Percentiles rank a stretch among this genome's conserved stretches.
These are phyloP conservation scores for Drosophila prolongata DNA, from an alignment of 2,888 invertebrate genomes.

Conservation along the genomic window DNA sequence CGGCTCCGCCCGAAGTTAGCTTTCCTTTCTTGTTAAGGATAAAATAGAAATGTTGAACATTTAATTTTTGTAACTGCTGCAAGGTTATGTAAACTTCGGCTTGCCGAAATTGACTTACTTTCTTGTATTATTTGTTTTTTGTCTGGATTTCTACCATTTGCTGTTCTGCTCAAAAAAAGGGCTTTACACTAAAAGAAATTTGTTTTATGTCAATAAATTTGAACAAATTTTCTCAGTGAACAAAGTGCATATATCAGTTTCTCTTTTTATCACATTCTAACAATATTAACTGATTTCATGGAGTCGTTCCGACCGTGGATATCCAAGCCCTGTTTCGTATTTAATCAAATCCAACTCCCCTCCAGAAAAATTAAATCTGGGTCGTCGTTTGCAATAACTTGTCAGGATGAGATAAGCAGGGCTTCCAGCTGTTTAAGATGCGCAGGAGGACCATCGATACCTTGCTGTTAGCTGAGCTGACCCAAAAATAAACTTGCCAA, in stretches of 20 bases:
- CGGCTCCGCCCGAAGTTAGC: too few relatives aligned
- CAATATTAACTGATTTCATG: conserved; percentile 16
- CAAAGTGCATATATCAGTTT: background rate
- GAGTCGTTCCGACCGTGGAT: background rate
- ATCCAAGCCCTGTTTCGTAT: conserved; percentile 9
- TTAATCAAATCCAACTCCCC: conserved; percentile 17
- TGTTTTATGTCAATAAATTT: background rate
- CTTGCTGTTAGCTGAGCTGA: background rate
- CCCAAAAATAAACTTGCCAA: conserved; percentile 17
- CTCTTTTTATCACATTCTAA: background rate
- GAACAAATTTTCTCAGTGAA: background rate
- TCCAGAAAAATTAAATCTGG: conserved; percentile 9
- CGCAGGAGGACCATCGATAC: background rate
- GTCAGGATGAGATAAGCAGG: conserved; percentile 22
- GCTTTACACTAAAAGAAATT: too few relatives aligned
- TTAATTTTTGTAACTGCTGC: too few relatives aligned
- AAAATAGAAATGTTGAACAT: too few relatives aligned
- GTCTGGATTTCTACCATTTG: too few relatives aligned
- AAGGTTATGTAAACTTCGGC: too few relatives aligned
- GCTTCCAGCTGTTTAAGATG: background rate
- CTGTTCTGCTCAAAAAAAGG: too few relatives aligned
- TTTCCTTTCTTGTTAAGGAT: too few relatives aligned
- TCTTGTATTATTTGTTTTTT: too few relatives aligned
- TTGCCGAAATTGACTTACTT: too few relatives aligned
- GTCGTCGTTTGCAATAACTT: conserved; percentile 26